Conservation (phyloP, 92 coral and sea anemone species). For the Heteractis magnifica region DNA sequence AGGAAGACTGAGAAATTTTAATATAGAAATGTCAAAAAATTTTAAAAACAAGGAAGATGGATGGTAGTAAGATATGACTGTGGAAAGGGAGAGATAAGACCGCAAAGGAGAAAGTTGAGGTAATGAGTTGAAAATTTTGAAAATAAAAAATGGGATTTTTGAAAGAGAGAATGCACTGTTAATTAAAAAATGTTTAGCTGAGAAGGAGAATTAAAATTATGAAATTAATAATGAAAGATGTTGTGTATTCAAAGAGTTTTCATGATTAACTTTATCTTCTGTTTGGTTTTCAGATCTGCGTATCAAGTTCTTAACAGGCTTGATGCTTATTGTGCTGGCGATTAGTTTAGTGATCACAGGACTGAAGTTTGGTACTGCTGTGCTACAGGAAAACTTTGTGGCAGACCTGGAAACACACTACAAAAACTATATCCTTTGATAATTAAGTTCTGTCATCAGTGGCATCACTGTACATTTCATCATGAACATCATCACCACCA, state of each 20-base stretch:
- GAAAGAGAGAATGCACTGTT: neutral
- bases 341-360: slow-evolving; percentile 88
- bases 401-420: slow-evolving; percentile 94
- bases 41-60: too few relatives aligned
- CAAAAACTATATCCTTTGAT: slow-evolving; percentile 93
- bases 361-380: slow-evolving; percentile 86
- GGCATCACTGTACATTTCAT: too few relatives aligned
- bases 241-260: neutral
- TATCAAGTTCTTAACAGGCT: slow-evolving; percentile 90
- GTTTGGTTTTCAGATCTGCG: slow-evolving; percentile 71
- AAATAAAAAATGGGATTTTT: neutral
- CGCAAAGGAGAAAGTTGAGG: too few relatives aligned
- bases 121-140: neutral
- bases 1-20: too few relatives aligned
- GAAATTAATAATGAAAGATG: neutral
- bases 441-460: neutral
- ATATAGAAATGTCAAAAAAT: too few relatives aligned
- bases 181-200: neutral
- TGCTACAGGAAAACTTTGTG: slow-evolving; percentile 90
- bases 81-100: too few relatives aligned
- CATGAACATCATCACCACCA: too few relatives aligned
- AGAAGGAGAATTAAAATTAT: neutral
- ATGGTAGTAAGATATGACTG: too few relatives aligned
- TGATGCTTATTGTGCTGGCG: slow-evolving; percentile 86
- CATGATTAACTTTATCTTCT: neutral